phyloP scores from a whole-genome alignment of 2,113 vertebrate genomes.

The Engraulis encrasicolus region DNA sequence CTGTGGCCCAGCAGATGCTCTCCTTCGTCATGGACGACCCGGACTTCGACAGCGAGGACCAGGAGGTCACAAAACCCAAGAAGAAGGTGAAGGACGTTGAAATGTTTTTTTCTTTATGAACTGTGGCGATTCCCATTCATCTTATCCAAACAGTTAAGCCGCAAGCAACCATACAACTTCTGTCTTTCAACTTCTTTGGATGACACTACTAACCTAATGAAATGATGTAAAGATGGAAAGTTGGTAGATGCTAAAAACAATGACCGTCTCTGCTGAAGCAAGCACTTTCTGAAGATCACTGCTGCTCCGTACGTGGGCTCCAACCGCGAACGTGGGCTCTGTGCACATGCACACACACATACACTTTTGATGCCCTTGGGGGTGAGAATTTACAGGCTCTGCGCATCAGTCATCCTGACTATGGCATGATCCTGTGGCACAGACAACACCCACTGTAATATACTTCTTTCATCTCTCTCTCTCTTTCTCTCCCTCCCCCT shows the following conservation, averaged over 20 bases:
- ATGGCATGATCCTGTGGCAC: not conserved
- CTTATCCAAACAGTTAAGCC: too few species aligned
- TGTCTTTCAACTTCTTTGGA: too few species aligned
- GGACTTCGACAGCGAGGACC: conserved; percentile 81
- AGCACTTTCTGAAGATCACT: not conserved
- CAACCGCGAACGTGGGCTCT: not conserved
- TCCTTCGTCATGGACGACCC: conserved; percentile 89
- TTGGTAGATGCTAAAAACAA: not conserved
- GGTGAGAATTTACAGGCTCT: not conserved
- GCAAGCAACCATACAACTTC: too few species aligned
- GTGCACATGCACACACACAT: not conserved
- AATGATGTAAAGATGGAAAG: not conserved
- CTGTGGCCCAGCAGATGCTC: conserved; percentile 81
- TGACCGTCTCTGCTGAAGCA: too few species aligned
- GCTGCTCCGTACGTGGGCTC: not conserved
- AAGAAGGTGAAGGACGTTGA: conserved; percentile 52
- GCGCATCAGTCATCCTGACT: not conserved
- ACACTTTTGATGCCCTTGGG: not conserved
- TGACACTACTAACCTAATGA: not conserved
- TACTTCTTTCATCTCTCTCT: not conserved
- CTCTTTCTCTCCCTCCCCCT: not conserved
- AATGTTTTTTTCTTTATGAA: not conserved
- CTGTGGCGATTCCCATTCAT: too few species aligned
- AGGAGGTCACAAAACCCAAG: conserved; percentile 62
- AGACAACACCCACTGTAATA: not conserved